Base-by-base conservation (phyloP, 2,113 vertebrate species). In the Tiliqua scincoides region DNA sequence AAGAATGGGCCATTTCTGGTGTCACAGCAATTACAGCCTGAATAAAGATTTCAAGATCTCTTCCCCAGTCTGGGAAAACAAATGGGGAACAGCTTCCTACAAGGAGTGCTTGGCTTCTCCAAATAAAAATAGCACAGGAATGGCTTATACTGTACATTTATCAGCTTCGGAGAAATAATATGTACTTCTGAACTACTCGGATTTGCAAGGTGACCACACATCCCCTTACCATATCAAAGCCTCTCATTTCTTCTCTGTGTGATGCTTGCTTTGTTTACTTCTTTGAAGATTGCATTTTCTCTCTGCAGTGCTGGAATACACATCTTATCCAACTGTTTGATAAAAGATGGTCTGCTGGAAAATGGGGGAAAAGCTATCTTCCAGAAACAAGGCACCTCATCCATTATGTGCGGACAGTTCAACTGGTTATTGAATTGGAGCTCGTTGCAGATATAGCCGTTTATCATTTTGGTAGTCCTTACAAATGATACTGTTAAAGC, bases 1-100 rank as follows among this genome's bases (percentile, higher is more conserved):
- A 91, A 76, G 17, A 88, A 92, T 25, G 30, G 59, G 12, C 80
- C 0, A 0, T 61, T 82, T 18, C 73, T 84, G 73, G 88, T 85
- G 40, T 10, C 76, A 17, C 4, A 48, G 43, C 43, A 62, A 81
- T 83, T 1, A 30, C 1, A 82, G 9, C 5, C 32, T 37, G 17
- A 18, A 82, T 32, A 85, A 77, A 85, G 89, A 82, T 79, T 32
- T 1, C 73, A 89, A 74, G 23, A 43, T 63, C 59, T 62, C 21
- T 12, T 73, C 61, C 6, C 15, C 23, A 75, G 8, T 61, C 37
- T 61, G 23, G 57, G 40, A 83, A 83, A 74, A 62, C 14, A 17
- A 75, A 83, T 43, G 70, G 40, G 43, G 20, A 25, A 8, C 18
- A 62, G 35, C 35, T 73, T 43, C 37, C 57, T 27, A 40, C 3